phyloP scores from a whole-genome alignment of 2,888 invertebrate genomes.

The Chrysotoxum bicinctum region DNA sequence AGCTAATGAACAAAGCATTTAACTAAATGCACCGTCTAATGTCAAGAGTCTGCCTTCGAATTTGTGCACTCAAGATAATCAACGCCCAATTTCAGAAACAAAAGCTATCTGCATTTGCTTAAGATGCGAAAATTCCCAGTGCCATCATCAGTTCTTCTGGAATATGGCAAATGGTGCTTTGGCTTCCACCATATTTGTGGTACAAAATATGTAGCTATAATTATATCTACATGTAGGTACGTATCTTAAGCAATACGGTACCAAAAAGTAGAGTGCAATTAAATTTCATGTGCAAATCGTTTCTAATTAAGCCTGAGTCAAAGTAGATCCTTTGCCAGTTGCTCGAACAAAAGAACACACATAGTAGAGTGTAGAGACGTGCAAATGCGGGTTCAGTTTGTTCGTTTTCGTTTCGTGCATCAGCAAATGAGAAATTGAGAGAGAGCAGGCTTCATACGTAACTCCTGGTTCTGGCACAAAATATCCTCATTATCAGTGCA shows the following conservation, averaged over 20 bases:
- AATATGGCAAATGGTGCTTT: constrained; percentile 6
- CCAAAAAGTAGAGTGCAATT: constrained; percentile 61
- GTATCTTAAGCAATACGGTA: constrained; percentile 9
- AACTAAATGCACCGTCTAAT: neutral
- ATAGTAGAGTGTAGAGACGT: constrained; percentile 13
- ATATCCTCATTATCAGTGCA: constrained; percentile 60
- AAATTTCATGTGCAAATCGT: constrained; percentile 69
- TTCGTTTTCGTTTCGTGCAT: constrained; percentile 3
- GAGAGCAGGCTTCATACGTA: neutral
- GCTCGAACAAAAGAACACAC: constrained; percentile 44
- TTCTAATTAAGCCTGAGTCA: constrained; percentile 66
- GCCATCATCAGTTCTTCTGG: constrained; percentile 2
- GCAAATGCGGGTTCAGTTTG: constrained; percentile 28
- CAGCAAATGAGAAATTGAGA: constrained; percentile 8
- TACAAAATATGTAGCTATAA: neutral
- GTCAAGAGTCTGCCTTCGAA: constrained; percentile 36
- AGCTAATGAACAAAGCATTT: constrained; percentile 16
- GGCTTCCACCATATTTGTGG: constrained; percentile 20
- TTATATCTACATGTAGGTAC: neutral
- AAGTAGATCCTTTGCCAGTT: constrained; percentile 58
- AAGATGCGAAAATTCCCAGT: constrained; percentile 5
- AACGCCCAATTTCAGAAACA: constrained; percentile 52
- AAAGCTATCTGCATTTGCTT: constrained; percentile 36
- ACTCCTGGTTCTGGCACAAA: constrained; percentile 19
- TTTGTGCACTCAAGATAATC: constrained; percentile 56